Conservation (phyloP, 2,888 invertebrate species). For the Trissolcus japonicus region DNA sequence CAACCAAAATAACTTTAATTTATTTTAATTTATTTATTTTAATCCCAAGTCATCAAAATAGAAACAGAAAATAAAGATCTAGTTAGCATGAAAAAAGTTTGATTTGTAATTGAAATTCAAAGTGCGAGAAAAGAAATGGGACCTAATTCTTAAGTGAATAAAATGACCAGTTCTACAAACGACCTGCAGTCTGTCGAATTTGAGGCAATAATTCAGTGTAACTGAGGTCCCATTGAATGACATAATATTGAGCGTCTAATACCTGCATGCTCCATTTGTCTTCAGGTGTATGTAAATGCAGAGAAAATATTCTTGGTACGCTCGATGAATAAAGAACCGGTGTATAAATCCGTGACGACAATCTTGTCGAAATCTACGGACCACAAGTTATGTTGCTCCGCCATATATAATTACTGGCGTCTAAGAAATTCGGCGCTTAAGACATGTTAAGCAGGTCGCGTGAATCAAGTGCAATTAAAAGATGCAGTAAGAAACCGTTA, state of each 20-base stretch:
- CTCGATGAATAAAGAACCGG: slow-evolving; percentile 34
- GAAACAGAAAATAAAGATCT: too few species aligned
- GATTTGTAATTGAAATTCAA: slow-evolving; percentile 2
- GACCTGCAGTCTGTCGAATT: slow-evolving; percentile 2
- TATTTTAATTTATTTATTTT: too few species aligned
- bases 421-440: slow-evolving; percentile 5
- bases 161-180: background rate
- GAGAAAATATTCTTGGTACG: slow-evolving; percentile 40
- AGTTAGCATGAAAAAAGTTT: too few species aligned
- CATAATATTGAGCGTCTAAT: slow-evolving; percentile 28
- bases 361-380: slow-evolving; percentile 1
- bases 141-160: slow-evolving; percentile 5
- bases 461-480: slow-evolving; percentile 49
- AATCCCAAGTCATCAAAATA: too few species aligned
- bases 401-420: background rate
- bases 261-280: slow-evolving; percentile 22
- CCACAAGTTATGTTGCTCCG: background rate
- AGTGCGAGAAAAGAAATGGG: slow-evolving; percentile 4
- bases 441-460: background rate
- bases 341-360: slow-evolving; percentile 24
- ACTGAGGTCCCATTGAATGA: slow-evolving; percentile 27
- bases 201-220: slow-evolving; percentile 10
- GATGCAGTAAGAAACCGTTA: slow-evolving; percentile 49
- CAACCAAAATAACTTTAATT: too few species aligned
- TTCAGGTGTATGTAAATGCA: slow-evolving; percentile 30